These are phyloP conservation scores for Camponotus floridanus DNA, from an alignment of 1,140 invertebrate species.

Conservation along the genomic window DNA sequence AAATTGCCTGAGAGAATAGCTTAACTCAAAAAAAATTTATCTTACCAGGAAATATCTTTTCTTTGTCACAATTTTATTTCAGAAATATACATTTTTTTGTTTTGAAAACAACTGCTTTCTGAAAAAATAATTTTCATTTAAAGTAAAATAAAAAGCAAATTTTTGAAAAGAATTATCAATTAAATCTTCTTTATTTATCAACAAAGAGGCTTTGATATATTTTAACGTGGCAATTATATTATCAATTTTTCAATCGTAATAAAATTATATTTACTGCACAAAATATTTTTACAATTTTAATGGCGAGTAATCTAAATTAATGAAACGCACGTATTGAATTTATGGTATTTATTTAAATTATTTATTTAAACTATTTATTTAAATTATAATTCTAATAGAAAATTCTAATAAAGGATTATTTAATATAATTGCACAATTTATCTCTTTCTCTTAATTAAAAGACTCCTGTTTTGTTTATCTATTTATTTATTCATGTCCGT, in stretches of 20 bases:
- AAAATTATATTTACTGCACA: too few relatives aligned
- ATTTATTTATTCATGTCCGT: too few relatives aligned
- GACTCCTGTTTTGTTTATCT: neutral
- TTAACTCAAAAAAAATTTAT: neutral
- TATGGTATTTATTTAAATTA: conserved; percentile 1
- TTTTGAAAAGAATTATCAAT: too few relatives aligned
- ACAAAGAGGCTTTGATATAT: too few relatives aligned
- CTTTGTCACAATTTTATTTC: neutral
- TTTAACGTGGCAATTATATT: too few relatives aligned
- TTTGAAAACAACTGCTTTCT: neutral
- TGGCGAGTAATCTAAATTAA: too few relatives aligned
- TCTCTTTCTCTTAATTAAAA: neutral
- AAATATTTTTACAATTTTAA: too few relatives aligned
- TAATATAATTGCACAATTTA: neutral
- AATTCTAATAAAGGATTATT: neutral
- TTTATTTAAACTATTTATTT: neutral
- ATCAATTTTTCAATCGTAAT: too few relatives aligned
- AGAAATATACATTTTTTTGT: neutral
- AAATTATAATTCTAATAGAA: neutral
- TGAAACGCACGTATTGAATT: neutral
- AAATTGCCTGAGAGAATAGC: neutral
- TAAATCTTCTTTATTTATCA: too few relatives aligned
- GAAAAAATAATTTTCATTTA: neutral
- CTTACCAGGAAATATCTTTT: neutral
- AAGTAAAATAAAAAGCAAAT: neutral